These are phyloP conservation scores for Melanerpes formicivorus DNA, from an alignment of 2,113 vertebrate species.

Conservation along the genomic window DNA sequence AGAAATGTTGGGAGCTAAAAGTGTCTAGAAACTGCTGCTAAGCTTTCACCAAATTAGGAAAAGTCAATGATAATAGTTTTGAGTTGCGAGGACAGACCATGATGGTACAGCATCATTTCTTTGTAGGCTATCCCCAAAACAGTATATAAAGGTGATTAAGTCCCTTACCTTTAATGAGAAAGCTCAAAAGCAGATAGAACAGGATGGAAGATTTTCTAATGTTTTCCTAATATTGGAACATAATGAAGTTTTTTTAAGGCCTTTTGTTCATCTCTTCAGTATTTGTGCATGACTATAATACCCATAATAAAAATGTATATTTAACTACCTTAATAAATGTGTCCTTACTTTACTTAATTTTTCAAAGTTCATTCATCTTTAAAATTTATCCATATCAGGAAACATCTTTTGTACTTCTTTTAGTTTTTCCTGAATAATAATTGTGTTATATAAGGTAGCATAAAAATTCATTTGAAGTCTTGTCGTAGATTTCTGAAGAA, in stretches of 20 bases:
- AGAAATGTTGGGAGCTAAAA: neutral
- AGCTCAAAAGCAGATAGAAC: neutral
- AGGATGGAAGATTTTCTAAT: neutral
- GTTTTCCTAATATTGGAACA: neutral
- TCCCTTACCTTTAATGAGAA: neutral
- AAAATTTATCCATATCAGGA: neutral
- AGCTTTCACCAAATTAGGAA: neutral
- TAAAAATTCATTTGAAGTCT: neutral
- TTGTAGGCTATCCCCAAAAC: neutral
- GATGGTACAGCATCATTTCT: neutral
- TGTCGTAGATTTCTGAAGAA: neutral
- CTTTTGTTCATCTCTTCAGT: neutral
- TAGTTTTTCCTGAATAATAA: neutral
- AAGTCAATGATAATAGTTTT: neutral
- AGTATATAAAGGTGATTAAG: neutral
- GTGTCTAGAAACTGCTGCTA: neutral
- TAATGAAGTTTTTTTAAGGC: neutral
- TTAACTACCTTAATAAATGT: neutral
- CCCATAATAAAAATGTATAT: neutral
- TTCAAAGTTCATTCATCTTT: neutral
- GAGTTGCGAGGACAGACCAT: neutral
- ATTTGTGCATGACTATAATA: neutral
- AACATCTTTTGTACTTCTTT: neutral
- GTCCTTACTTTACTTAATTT: neutral
- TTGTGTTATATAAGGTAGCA: neutral